phyloP scores from a whole-genome alignment of 1,140 invertebrate species.

The Anagrus nilaparvatae region DNA sequence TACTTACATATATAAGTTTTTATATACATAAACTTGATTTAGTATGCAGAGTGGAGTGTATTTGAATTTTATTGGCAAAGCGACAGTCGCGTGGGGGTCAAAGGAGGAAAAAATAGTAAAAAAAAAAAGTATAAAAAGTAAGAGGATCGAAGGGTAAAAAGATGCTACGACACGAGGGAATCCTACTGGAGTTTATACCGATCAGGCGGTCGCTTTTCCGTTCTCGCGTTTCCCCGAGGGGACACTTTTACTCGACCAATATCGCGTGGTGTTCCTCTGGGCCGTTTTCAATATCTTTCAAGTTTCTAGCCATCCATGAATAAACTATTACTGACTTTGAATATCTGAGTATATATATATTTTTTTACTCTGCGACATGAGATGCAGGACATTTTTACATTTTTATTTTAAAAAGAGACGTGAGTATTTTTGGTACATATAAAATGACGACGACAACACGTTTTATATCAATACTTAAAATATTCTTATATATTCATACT shows the following conservation, averaged over 20 bases:
- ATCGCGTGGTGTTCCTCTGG: conserved; percentile 29
- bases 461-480: no score
- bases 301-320: conserved; percentile 42
- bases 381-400: no score
- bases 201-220: conserved; percentile 5
- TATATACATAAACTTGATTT: no score
- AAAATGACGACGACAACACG: no score
- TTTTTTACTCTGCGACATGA: no score
- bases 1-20: no score
- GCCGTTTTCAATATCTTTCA: conserved; percentile 43
- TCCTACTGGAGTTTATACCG: neutral
- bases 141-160: conserved; percentile 21
- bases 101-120: conserved; percentile 24
- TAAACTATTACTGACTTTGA: conserved; percentile 45
- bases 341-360: conserved; percentile 43
- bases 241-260: conserved; percentile 44
- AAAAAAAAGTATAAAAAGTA: conserved; percentile 19
- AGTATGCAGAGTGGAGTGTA: conserved; percentile 43
- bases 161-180: neutral
- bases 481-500: no score
- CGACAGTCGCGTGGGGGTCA: conserved; percentile 33
- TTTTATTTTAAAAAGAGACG: no score
- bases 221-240: conserved; percentile 36
- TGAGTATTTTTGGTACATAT: no score
- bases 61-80: conserved; percentile 44